Evolutionary conservation across 1,140 invertebrate genomes (phyloP), one percentile per base, ranked within the genome.

Genomic region (Physella acuta): DNA sequence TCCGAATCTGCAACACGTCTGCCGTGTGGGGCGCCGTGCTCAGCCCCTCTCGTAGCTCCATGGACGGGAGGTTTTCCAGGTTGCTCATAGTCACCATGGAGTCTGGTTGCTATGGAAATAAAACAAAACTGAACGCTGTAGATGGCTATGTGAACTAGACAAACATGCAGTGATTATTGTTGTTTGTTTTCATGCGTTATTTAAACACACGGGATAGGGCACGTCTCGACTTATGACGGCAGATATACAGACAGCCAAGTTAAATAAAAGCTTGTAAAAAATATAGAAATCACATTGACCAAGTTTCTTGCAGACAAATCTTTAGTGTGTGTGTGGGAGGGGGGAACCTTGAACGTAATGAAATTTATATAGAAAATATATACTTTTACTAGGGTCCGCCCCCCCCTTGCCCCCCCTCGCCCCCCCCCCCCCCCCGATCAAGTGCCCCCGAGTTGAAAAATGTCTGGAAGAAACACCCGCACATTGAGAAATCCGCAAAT

Each of bases 81-180:
- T 79, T 78, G 30, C 68, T 74, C 36, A 66, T 65, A 34, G 71
- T 67, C 3, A 76, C 75, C 78, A 79, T 72, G 14, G 73, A 71
- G 20, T 75, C 66, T 14, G 78, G 78, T 62, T 76, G 67, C 77
- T 80, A 70, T 14, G 67, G 36, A 55, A 31, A 30, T 4, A 65
- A 16, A n/a, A 60, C 4, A 60, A 24, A n/a, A n/a, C n/a, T n/a
- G n/a, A n/a, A n/a, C n/a, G n/a, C n/a, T n/a, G n/a, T n/a, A n/a
- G n/a, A n/a, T n/a, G n/a, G n/a, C n/a, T n/a, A n/a, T n/a, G n/a
- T n/a, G n/a, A n/a, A n/a, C n/a, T n/a, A n/a, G n/a, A 24, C 44
- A 49, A 14, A 49, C 44, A 49, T 11, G 44, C 11, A 49, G 44
- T 49, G 11, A 49, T 49, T n/a, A 49, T 49, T n/a, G n/a, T n/a